Base-by-base conservation (phyloP, 2,113 vertebrate species). In the Toxostoma redivivum region DNA sequence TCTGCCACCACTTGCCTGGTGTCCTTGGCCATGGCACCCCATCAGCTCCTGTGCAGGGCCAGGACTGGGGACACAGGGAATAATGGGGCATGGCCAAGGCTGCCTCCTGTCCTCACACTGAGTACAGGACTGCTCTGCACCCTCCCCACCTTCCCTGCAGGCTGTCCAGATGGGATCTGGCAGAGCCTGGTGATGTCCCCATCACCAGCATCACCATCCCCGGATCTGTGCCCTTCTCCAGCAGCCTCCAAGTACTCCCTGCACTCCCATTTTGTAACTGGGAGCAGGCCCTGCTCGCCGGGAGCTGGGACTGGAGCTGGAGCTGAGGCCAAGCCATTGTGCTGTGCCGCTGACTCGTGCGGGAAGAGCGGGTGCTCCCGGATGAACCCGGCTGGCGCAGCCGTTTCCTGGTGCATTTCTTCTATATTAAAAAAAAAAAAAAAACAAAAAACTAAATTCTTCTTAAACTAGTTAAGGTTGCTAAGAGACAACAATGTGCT, bases 401-500 rank as follows among this genome's bases (percentile, higher is more conserved):
- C 81, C 61, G 16, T 71, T 96, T 97, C 95, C 96, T 95, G 93
- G 91, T 92, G 91, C 22, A 27, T 84, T 89, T 91, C 84, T 95
- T 91, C 91, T 78, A 45, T 84, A 81, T 79, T 91, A 50, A 3
- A 7, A 69, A 72, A 88, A 80, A 70, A 83, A 70, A 73, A 57
- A 48, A 50, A 17, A 40, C 30, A 7, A 96, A 7, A 96, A 97
- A 94, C 78, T 56, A 90, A 96, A 95, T 89, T 86, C 83, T 95
- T 86, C 81, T 88, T 73, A 88, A 95, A 84, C 91, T 90, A 91
- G 93, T 91, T 91, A 58, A 60, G 89, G 95, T 97, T 97, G 94
- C 96, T 97, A 94, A 91, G 95, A 97, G 73, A 96, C 95, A 94
- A 83, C 86, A 94, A 91, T 81, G 94, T 58, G 86, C 95, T 86